Conservation (phyloP, 2,113 vertebrate species). For the Patagioenas fasciata region DNA sequence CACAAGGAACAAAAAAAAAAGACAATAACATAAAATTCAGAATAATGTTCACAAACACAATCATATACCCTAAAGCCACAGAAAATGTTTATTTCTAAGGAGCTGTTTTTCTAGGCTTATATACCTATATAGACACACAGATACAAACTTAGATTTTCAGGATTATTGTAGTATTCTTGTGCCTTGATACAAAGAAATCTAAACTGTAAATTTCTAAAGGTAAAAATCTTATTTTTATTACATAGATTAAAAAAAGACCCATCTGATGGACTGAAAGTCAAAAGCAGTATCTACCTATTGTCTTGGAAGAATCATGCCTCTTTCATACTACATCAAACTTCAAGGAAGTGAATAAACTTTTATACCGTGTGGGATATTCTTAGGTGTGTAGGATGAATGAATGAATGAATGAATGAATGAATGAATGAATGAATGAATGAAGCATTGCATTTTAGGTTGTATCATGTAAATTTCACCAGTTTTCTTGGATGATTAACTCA, state of each 20-base stretch:
- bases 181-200: background rate
- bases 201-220: background rate
- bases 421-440: background rate
- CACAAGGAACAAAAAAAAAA: background rate
- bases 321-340: background rate
- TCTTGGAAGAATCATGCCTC: background rate
- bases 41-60: background rate
- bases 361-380: background rate
- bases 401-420: no score
- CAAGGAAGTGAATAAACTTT: background rate
- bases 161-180: background rate
- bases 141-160: background rate
- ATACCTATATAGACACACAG: background rate
- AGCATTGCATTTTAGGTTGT: background rate
- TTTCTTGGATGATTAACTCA: background rate
- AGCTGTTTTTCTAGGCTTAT: background rate
- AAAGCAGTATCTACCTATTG: background rate
- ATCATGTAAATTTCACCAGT: background rate
- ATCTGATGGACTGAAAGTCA: background rate
- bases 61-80: background rate
- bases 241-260: background rate
- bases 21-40: background rate
- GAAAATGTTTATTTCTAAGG: accelerated
- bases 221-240: background rate
- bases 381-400: no score